Evolutionary conservation across 2,888 invertebrate species (phyloP), one percentile per base, ranked within the genome.

Genomic region (Oscheius onirici): DNA sequence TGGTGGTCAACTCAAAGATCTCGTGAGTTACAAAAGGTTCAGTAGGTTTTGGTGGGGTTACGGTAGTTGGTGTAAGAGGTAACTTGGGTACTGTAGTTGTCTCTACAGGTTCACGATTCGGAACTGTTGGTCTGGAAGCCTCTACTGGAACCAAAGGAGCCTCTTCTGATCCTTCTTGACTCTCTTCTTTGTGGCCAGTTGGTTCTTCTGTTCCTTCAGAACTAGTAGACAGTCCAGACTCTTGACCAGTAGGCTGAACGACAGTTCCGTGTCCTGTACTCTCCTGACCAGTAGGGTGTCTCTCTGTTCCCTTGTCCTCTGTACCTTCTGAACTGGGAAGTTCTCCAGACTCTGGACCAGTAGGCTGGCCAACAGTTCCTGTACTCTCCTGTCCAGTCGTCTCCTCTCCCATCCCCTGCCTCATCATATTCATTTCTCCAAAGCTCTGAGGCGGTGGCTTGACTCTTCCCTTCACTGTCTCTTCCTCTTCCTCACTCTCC

Each of bases 381-480:
- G n/a, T n/a, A n/a, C n/a, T n/a, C n/a, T 28, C 24, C 26, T 55
- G 17, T 57, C 34, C 57, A 13, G 28, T 26, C 3, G n/a, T n/a
- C 43, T 20, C 34, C n/a, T 43, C 41, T 22, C 17, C 44, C 46
- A 52, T 46, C 41, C 28, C 52, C 17, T 52, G 15, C 3, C 40
- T 24, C 55, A 57, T 68, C 68, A 68, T 68, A n/a, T 68, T 57
- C 57, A 41, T 40, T 22, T 68, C 57, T n/a, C 68, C 68, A 26
- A 68, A 68, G 13, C 41, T 40, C 6, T 43, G 46, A 2, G 68
- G 68, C 13, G 57, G 15, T n/a, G 57, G 46, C 17, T 68, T 68
- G n/a, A 44, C 43, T 15, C n/a, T 43, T 15, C 55, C 51, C n/a
- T 46, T n/a, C 10, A 34, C 15, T 34, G 3, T 3, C 15, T 51